These are phyloP conservation scores for Lagenorhynchus albirostris DNA, from an alignment of 2,113 vertebrate genomes.

Conservation along the genomic window DNA sequence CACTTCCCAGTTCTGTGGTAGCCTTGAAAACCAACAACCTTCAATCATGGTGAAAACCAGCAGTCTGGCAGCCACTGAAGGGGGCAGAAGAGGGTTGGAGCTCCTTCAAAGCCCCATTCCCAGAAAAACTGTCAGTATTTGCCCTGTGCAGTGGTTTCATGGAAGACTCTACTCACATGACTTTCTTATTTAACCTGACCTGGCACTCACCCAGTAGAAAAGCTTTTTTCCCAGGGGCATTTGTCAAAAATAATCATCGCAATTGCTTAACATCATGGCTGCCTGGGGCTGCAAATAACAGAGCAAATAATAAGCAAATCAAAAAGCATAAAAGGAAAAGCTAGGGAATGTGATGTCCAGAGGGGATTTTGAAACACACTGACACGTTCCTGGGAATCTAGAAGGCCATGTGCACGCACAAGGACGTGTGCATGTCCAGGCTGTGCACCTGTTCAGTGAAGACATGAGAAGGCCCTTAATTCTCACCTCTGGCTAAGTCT, in stretches of 20 bases:
- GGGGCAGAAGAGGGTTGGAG: background rate
- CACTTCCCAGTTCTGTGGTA: background rate
- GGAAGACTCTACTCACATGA: background rate
- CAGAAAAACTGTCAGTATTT: background rate
- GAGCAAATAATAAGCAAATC: slow-evolving; percentile 40
- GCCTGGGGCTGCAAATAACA: slow-evolving; percentile 1
- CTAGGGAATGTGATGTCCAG: background rate
- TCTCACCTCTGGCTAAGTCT: background rate
- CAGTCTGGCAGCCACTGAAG: background rate
- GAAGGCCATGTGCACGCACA: background rate
- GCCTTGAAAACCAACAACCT: background rate
- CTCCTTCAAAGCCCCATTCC: background rate
- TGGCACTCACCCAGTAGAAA: slow-evolving; percentile 23
- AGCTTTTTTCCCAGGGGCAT: slow-evolving; percentile 21
- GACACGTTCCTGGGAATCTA: background rate
- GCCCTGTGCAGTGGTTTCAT: background rate
- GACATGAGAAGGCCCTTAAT: background rate
- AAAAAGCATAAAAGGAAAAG: slow-evolving; percentile 15
- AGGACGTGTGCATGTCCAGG: background rate
- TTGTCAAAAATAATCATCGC: slow-evolving; percentile 64
- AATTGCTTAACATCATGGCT: slow-evolving; percentile 30
- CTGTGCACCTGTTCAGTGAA: background rate
- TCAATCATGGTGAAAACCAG: background rate
- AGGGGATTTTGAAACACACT: background rate
- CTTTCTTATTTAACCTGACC: slow-evolving; percentile 37